A percentile compares a stretch with the other conserved stretches of the same genome.
These are phyloP conservation scores for Chrysolina haemoptera DNA, from an alignment of 2,888 invertebrate genomes.

Conservation along the genomic window DNA sequence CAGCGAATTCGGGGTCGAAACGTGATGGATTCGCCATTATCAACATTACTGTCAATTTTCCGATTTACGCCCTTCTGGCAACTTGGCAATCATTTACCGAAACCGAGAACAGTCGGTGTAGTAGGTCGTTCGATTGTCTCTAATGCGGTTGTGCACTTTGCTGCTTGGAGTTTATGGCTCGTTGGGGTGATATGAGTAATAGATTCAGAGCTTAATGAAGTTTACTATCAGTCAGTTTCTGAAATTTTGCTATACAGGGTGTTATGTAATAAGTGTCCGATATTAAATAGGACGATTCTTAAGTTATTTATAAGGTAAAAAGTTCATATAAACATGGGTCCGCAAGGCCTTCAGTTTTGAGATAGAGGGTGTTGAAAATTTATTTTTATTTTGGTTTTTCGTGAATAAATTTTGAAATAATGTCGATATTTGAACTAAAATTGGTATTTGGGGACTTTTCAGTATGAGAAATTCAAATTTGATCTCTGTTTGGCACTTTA, in stretches of 20 bases:
- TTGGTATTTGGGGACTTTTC: too few species aligned
- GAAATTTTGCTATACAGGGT: not conserved
- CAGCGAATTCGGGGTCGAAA: not conserved
- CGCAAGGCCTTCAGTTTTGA: too few species aligned
- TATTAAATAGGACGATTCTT: too few species aligned
- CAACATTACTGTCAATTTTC: slow-evolving; percentile 37
- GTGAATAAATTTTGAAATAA: too few species aligned
- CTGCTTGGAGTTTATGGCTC: slow-evolving; percentile 34
- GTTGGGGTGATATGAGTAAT: slow-evolving; percentile 23
- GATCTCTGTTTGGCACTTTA: too few species aligned
- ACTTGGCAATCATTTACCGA: slow-evolving; percentile 11
- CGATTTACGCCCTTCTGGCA: slow-evolving; percentile 32
- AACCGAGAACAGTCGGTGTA: not conserved
- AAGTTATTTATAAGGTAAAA: too few species aligned
- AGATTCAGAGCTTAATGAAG: slow-evolving; percentile 1
- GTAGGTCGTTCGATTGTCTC: slow-evolving; percentile 17
- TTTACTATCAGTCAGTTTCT: slow-evolving; percentile 1
- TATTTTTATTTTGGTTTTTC: too few species aligned
- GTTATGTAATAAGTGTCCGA: too few species aligned
- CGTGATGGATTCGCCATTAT: slow-evolving; percentile 40
- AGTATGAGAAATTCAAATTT: too few species aligned
- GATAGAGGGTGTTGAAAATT: too few species aligned
- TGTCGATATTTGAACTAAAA: too few species aligned
- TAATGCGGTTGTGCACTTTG: slow-evolving; percentile 37
- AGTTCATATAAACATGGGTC: too few species aligned